Evolutionary conservation across 2,797 vertebrate species (phyloP).

Genomic region (Rhynchotus rufescens): DNA sequence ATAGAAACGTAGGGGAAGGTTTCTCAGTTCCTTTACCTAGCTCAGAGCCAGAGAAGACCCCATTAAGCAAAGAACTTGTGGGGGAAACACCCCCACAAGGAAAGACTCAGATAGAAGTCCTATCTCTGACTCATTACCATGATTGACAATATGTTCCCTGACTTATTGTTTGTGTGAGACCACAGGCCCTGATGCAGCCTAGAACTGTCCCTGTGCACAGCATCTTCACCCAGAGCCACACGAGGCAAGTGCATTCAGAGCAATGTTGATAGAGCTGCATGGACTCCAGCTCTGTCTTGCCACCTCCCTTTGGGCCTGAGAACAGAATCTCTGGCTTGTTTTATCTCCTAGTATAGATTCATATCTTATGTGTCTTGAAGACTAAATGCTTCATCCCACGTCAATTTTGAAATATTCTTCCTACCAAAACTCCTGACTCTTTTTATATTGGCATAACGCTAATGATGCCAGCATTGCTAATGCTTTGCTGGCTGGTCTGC

Average conservation of each 20-base stretch:
- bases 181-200: background rate
- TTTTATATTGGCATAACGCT: slow-evolving; percentile 10
- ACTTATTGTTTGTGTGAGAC: accelerated
- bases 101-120: background rate
- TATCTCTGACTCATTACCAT: background rate
- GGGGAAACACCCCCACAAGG: too few species aligned
- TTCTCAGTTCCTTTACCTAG: background rate
- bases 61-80: background rate
- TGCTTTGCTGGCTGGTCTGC: background rate
- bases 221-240: too few species aligned
- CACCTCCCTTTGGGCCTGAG: background rate
- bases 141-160: background rate
- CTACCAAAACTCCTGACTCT: background rate
- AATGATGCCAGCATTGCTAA: background rate
- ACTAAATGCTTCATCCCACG: background rate
- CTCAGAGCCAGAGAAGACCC: background rate
- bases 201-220: accelerated
- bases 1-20: background rate
- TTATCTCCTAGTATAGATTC: background rate
- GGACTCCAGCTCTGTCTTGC: background rate
- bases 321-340: background rate
- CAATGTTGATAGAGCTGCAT: accelerated
- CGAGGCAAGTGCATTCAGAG: too few species aligned
- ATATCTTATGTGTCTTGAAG: background rate
- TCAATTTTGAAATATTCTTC: background rate